Percentiles rank a stretch among this genome's conserved stretches.
Conservation (phyloP, 2,797 vertebrate genomes). For the Vireo griseus region DNA sequence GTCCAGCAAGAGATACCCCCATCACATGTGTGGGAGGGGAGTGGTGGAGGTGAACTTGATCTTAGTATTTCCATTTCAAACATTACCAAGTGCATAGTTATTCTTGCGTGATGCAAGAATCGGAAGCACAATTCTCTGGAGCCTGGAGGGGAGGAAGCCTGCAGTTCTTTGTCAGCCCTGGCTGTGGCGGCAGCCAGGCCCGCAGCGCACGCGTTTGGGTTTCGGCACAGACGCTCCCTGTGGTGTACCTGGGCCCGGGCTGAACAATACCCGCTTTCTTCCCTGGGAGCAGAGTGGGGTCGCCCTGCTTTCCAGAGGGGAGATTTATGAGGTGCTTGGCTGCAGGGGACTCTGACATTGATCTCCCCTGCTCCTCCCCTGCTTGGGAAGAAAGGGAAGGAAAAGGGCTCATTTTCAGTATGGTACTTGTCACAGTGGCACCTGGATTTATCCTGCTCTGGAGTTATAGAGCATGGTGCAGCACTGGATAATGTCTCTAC, state of each 20-base stretch:
- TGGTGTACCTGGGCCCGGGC: not conserved
- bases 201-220: fast-evolving
- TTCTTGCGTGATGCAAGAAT: not conserved
- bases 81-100: not conserved
- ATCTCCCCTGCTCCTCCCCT: not conserved
- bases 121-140: not conserved
- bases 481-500: not conserved
- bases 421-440: not conserved
- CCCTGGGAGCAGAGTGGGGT: fast-evolving
- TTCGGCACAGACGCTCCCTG: not conserved
- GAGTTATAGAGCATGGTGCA: not conserved
- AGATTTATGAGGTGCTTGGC: conserved; percentile 27
- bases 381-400: not conserved
- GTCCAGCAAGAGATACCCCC: fast-evolving
- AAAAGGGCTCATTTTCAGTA: not conserved
- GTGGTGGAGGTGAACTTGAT: not conserved
- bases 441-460: not conserved
- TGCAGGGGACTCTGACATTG: not conserved
- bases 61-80: not conserved
- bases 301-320: not conserved
- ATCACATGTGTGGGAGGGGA: fast-evolving
- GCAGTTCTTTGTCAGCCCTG: not conserved
- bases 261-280: conserved; percentile 42
- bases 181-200: not conserved
- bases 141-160: not conserved